phyloP scores from a whole-genome alignment of 1,140 invertebrate genomes.

The Cydia splendana region DNA sequence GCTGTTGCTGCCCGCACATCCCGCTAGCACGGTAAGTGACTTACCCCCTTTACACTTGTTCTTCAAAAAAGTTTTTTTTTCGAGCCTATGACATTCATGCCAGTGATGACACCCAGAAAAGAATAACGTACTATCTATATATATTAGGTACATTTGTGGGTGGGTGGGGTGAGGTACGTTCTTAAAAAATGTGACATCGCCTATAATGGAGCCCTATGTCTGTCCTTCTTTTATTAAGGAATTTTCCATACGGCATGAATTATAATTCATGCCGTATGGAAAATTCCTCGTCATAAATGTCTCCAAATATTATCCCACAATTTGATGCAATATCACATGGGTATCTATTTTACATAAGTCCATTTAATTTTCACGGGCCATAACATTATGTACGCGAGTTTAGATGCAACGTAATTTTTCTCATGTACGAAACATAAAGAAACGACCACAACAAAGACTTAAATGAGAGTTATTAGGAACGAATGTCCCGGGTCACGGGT shows the following conservation, averaged over 20 bases:
- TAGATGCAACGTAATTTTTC: neutral
- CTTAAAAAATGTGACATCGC: too few relatives aligned
- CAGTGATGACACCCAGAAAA: too few relatives aligned
- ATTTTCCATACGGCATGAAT: too few relatives aligned
- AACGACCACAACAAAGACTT: neutral
- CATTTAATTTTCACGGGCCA: neutral
- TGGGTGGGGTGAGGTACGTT: too few relatives aligned
- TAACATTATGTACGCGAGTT: neutral
- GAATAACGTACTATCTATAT: too few relatives aligned
- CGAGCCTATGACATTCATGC: too few relatives aligned
- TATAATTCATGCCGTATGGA: too few relatives aligned
- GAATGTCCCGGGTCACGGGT: constrained; percentile 2
- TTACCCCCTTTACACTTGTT: neutral
- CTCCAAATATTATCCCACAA: neutral
- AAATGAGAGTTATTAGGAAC: constrained; percentile 5
- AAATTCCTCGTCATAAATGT: neutral
- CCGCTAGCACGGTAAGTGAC: constrained; percentile 71
- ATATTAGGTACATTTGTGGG: too few relatives aligned
- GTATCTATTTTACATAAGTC: neutral
- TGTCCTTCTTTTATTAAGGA: too few relatives aligned
- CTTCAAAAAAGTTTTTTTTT: too few relatives aligned
- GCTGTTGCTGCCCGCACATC: constrained; percentile 66
- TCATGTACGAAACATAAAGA: neutral
- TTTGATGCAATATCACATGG: constrained; percentile 14
- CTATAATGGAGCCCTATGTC: too few relatives aligned